phyloP scores from a whole-genome alignment of 2,797 vertebrate genomes.

The Anabas testudineus region DNA sequence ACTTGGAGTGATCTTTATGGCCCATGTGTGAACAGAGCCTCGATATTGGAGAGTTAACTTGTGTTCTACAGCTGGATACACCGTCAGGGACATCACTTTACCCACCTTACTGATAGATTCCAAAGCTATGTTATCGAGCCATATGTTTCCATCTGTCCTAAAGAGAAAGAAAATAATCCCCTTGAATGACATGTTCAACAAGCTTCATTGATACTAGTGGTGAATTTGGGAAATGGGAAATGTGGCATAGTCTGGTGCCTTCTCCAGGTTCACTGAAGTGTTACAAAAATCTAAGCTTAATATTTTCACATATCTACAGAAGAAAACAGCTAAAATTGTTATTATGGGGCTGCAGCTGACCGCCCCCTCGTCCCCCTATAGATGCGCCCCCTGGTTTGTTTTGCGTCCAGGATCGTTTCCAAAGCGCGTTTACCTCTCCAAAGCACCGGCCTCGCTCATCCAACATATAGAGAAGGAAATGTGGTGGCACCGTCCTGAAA shows the following conservation, averaged over 20 bases:
- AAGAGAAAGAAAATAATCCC: conserved; percentile 5
- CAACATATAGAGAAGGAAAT: conserved; percentile 79
- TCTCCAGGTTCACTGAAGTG: no score
- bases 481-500: conserved; percentile 59
- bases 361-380: no score
- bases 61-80: conserved; percentile 63
- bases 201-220: no score
- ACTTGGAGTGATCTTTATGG: conserved; percentile 64
- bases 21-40: conserved; percentile 54
- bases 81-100: conserved; percentile 64
- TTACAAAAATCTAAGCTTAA: no score
- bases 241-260: no score
- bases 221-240: no score
- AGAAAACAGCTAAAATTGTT: no score
- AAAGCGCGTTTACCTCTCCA: conserved; percentile 61
- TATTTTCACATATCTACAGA: no score
- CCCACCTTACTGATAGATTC: conserved; percentile 42
- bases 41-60: conserved; percentile 56
- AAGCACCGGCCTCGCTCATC: conserved; percentile 42
- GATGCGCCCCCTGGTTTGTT: no score
- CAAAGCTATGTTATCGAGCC: conserved; percentile 67
- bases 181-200: no score
- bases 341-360: no score
- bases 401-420: no score
- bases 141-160: conserved; percentile 64